Evolutionary conservation across 2,888 invertebrate genomes (phyloP), one percentile per base, ranked within the genome.

Genomic region (Lucinisca nassula): DNA sequence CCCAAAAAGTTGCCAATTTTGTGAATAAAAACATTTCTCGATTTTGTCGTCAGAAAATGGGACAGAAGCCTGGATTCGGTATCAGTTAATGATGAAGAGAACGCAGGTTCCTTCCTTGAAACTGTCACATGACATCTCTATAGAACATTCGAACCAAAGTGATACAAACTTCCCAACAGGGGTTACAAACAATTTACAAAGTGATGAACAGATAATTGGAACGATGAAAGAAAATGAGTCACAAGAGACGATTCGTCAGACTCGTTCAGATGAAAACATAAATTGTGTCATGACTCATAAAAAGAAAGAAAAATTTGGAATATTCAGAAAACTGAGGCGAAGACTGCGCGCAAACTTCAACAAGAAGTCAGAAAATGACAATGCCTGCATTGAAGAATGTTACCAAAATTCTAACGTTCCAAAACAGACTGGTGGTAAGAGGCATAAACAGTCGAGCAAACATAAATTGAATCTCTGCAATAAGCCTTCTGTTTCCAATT

Each of bases 291-390:
- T 84, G 35, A 82, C 85, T 74, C 87, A 85, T 67, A 92, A 89
- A 74, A 94, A 93, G 86, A 92, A 93, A 75, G 94, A 94, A 73
- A 94, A 92, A 79, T 91, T 93, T 82, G 94, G 94, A 8, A 75
- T 95, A 10, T 90, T 95, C 38, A 90, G 93, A 81, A 95, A 92
- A 79, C 87, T 95, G 51, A 87, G 93, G 35, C 79, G 93, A 51
- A 92, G 92, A 81, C 88, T 95, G 32, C 92, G 93, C 2, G 92
- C 92, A 37, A 92, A 91, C 84, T 91, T 93, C 45, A 91, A 92
- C 78, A 90, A 91, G 77, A 93, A 93, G 81, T 83, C 91, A 10
- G 92, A 93, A 3, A 89, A 84, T 51, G 91, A 89, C 70, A 90
- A 91, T 12, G 91, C 82, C 61, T 90, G 92, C 72, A 89, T 91